These are phyloP conservation scores for Caprella mutica DNA, from an alignment of 2,888 invertebrate genomes.

Conservation along the genomic window DNA sequence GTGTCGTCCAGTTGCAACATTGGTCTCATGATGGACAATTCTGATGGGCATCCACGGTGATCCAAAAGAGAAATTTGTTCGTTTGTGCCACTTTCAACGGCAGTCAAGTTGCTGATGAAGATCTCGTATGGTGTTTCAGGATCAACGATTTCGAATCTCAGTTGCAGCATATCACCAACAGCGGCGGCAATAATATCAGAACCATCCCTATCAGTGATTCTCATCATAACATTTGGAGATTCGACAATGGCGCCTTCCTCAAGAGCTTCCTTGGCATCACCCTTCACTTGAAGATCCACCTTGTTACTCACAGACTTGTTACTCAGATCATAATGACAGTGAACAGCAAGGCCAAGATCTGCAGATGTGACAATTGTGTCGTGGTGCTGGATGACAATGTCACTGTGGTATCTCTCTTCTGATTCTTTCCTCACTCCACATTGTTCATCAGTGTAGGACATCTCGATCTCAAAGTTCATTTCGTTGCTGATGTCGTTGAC, in stretches of 20 bases:
- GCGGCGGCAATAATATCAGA: slow-evolving; percentile 76
- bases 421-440: slow-evolving; percentile 85
- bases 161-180: slow-evolving; percentile 81
- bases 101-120: slow-evolving; percentile 84
- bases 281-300: slow-evolving; percentile 60
- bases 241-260: slow-evolving; percentile 83
- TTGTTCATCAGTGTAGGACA: slow-evolving; percentile 84
- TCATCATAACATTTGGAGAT: slow-evolving; percentile 87
- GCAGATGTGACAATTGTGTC: slow-evolving; percentile 89
- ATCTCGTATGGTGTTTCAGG: slow-evolving; percentile 89
- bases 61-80: slow-evolving; percentile 86
- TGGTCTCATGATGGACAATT: slow-evolving; percentile 87
- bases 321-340: slow-evolving; percentile 85
- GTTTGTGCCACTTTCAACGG: slow-evolving; percentile 85
- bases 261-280: slow-evolving; percentile 72
- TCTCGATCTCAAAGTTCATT: slow-evolving; percentile 77
- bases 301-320: slow-evolving; percentile 89
- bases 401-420: slow-evolving; percentile 73
- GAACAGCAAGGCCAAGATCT: slow-evolving; percentile 81
- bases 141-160: slow-evolving; percentile 84
- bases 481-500: slow-evolving; percentile 77
- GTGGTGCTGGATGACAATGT: slow-evolving; percentile 82
- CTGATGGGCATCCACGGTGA: slow-evolving; percentile 81
- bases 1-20: slow-evolving; percentile 63
- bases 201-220: slow-evolving; percentile 49